Evolutionary conservation across 2,888 invertebrate species (phyloP), one percentile per base, ranked within the genome.

Genomic region (Choristoneura rosaceana): DNA sequence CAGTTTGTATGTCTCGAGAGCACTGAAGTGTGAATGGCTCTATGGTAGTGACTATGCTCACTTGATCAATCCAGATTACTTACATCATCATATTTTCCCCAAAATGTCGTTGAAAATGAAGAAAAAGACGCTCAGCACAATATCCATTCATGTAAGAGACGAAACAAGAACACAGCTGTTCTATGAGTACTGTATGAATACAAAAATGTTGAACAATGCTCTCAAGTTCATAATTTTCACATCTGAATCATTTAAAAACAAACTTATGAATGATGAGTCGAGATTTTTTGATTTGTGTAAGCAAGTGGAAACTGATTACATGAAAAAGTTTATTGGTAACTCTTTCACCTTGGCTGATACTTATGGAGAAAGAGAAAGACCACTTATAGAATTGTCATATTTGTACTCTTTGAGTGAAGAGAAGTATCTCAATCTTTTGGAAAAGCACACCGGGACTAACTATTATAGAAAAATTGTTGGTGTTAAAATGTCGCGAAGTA

Each of bases 221-320:
- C 52, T 78, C 0, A 90, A 90, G 74, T 91, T 89, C 74, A 77
- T 90, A 2, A 75, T 83, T 59, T 78, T 75, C 17, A 83, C 87
- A 41, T 80, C 86, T 15, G 86, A 87, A n/a, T 63, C 71, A 0
- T 86, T 82, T 66, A 91, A 90, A 80, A 52, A 82, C 12, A 74
- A 84, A 8, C 58, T 82, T 2, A 73, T 91, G 17, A 55, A 69
- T 14, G 1, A 63, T 33, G 10, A 76, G 3, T 60, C 62, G 34
- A 17, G 59, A 64, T 17, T 41, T 17, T 47, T 15, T 33, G 61
- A 76, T 5, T 4, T 64, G 60, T n/a, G 60, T 64, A 3, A n/a
- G 41, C 15, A 70, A 55, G 61, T 73, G 67, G 67, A 60, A 34
- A 70, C 38, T 61, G 55, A 74, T 33, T 76, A 75, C 70, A 74